These are phyloP conservation scores for Carapus acus DNA, from an alignment of 2,797 vertebrate genomes.

Conservation along the genomic window DNA sequence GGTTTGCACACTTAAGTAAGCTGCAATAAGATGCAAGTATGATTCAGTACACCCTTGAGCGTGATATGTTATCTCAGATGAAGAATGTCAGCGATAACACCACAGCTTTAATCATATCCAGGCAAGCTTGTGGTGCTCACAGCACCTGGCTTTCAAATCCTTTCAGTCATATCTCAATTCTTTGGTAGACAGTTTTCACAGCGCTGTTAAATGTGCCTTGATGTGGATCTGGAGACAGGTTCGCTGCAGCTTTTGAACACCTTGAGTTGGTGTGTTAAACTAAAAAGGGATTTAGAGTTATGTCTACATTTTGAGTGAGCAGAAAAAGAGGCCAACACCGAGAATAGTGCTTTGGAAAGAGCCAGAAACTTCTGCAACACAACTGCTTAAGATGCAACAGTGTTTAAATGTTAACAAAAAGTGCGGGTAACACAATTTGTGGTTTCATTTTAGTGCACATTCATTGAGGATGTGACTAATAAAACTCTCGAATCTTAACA, in stretches of 20 bases:
- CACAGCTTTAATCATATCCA: conserved; percentile 46
- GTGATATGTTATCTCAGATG: conserved; percentile 41
- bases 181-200: conserved; percentile 44
- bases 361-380: background rate
- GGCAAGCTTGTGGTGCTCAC: conserved; percentile 32
- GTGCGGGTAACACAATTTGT: no score
- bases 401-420: no score
- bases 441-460: no score
- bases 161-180: conserved; percentile 44
- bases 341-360: background rate
- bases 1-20: conserved; percentile 16
- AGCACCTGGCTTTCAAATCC: conserved; percentile 50
- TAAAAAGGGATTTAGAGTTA: conserved; percentile 14
- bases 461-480: no score
- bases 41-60: conserved; percentile 32
- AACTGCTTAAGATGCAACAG: background rate
- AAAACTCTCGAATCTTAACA: no score
- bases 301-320: conserved; percentile 13
- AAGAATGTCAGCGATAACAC: conserved; percentile 53
- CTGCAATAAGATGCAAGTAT: conserved; percentile 23
- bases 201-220: conserved; percentile 33
- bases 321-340: conserved; percentile 8
- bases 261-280: conserved; percentile 8
- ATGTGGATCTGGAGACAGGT: conserved; percentile 20
- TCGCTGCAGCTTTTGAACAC: conserved; percentile 26